phyloP scores from a whole-genome alignment of 2,797 vertebrate genomes.

The Setipinna tenuifilis region DNA sequence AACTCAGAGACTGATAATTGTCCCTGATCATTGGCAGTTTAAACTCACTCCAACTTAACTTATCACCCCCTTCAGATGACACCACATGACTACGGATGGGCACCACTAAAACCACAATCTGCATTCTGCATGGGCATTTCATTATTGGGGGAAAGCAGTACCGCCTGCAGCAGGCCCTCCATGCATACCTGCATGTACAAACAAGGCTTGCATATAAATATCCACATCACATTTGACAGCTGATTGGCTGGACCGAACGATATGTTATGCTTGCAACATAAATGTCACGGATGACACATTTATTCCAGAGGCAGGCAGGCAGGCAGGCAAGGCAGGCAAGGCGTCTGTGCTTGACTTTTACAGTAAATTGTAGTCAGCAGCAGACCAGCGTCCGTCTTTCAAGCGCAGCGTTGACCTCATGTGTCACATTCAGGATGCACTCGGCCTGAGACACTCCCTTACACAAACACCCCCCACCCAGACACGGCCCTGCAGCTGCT shows the following conservation, averaged over 20 bases:
- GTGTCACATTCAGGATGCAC: conserved; percentile 22
- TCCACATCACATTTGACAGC: background rate
- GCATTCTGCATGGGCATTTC: too few species aligned
- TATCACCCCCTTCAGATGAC: too few species aligned
- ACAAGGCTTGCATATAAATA: background rate
- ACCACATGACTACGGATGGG: too few species aligned
- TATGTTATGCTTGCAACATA: background rate
- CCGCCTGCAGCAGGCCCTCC: too few species aligned
- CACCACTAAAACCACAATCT: too few species aligned
- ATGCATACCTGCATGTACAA: background rate
- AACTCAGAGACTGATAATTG: too few species aligned
- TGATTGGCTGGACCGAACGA: background rate
- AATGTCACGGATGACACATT: conserved; percentile 13
- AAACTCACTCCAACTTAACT: too few species aligned
- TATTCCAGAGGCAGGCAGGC: background rate
- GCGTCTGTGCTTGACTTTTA: background rate
- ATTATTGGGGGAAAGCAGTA: too few species aligned
- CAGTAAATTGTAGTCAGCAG: conserved; percentile 7
- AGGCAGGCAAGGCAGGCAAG: too few species aligned
- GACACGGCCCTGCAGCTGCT: conserved; percentile 1
- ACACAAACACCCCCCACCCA: conserved; percentile 24
- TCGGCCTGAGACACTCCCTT: conserved; percentile 17
- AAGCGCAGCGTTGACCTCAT: conserved; percentile 3
- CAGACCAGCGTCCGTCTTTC: background rate
- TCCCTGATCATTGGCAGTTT: too few species aligned